Conservation (phyloP, 2,888 invertebrate species). For the Polietes domitor region DNA sequence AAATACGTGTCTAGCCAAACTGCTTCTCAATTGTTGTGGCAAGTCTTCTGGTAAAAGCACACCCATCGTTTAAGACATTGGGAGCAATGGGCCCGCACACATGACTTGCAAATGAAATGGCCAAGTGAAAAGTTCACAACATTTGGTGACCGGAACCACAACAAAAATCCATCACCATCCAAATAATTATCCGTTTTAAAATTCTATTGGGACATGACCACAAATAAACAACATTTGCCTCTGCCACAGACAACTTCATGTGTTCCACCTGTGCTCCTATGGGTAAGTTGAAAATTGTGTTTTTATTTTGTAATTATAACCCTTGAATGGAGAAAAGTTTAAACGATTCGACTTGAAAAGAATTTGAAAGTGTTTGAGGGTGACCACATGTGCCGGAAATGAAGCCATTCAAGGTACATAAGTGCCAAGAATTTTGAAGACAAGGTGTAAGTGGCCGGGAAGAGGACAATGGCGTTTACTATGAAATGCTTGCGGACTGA, state of each 20-base stretch:
- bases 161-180: background rate
- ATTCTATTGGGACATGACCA: conserved; percentile 21
- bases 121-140: conserved; percentile 10
- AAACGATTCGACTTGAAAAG: background rate
- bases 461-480: no score
- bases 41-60: background rate
- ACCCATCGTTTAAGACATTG: no score
- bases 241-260: background rate
- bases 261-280: background rate
- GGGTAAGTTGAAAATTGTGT: background rate
- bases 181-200: conserved; percentile 25
- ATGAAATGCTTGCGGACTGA: no score
- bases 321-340: conserved; percentile 3
- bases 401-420: background rate
- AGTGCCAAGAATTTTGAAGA: background rate
- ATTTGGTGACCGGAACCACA: conserved; percentile 5
- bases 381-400: conserved; percentile 22
- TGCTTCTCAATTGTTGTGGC: background rate
- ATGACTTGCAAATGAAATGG: conserved; percentile 20
- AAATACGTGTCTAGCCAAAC: background rate
- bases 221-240: conserved; percentile 10
- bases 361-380: conserved; percentile 33
- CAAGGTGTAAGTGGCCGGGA: no score
- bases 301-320: conserved; percentile 13
- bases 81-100: background rate